Base-by-base conservation (phyloP, 2,888 invertebrate genomes). In the Platerodrilus igneus region DNA sequence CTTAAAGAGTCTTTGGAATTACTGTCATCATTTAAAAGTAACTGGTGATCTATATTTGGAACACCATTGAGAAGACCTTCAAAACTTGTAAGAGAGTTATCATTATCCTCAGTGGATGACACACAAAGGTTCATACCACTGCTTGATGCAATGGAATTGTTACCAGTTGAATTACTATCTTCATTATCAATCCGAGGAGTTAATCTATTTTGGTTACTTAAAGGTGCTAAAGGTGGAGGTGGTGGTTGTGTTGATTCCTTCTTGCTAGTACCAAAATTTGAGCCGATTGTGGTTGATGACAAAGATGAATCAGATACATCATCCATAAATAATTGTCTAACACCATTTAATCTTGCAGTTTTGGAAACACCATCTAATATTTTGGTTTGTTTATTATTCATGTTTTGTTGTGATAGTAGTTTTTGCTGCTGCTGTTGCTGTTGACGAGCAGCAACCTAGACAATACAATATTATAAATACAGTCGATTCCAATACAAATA, bases 371-470 rank as follows among this genome's bases (percentile, higher is more conserved):
- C 47, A 52, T 60, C 47, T 51, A 57, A 22, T 51, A 53, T 52
- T 55, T 63, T 61, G 47, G 41, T 52, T 45, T 50, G 49, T 55
- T 58, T 45, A 14, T 42, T 22, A 16, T 34, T 37, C 37, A 48
- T 50, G 16, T 41, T 49, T 51, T 76, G 76, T 51, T 76, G 75
- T 26, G 74, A 70, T 28, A 77, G 60, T 39, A 78, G 73, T 51
- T 75, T 70, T 56, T 77, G 73, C 55, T 76, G 76, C 54, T 80
- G 78, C 57, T 83, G 83, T 55, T 76, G 76, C 54, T 80, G 78
- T 57, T 83, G 83, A 2, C 83, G 74, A 54, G 83, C 83, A 1
- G 78, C 78, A 41, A 81, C 80, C 81, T 81, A 57, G 17, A 43
- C n/a, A n/a, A n/a, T n/a, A n/a, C n/a, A n/a, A n/a, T n/a, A n/a